These are phyloP conservation scores for Acanthococcus lagerstroemiae DNA, from an alignment of 2,888 invertebrate species.

Conservation along the genomic window DNA sequence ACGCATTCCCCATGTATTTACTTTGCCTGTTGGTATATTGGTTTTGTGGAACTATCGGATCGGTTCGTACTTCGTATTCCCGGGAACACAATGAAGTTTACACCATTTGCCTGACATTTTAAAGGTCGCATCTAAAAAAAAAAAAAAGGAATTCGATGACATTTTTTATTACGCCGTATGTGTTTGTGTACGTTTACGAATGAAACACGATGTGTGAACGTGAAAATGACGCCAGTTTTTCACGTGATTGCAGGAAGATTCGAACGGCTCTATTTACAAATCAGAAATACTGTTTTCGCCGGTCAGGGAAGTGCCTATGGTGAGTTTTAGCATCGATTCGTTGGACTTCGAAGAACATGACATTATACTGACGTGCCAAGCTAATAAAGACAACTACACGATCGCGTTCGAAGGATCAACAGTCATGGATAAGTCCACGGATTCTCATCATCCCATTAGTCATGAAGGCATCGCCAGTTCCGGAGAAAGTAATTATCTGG, in stretches of 20 bases:
- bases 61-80: no score
- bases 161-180: not conserved
- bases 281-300: constrained; percentile 85
- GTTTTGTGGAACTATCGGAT: no score
- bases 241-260: constrained; percentile 44
- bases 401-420: constrained; percentile 86
- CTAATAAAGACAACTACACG: constrained; percentile 83
- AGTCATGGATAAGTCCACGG: constrained; percentile 62
- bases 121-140: not conserved
- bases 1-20: no score
- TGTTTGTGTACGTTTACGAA: constrained; percentile 4
- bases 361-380: constrained; percentile 78
- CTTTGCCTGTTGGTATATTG: no score
- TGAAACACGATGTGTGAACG: not conserved
- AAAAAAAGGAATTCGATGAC: not conserved
- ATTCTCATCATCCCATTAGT: constrained; percentile 1
- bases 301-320: constrained; percentile 63
- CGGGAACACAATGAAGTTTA: no score
- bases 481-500: not conserved
- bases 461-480: not conserved
- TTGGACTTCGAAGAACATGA: constrained; percentile 76
- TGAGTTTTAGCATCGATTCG: constrained; percentile 78
- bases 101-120: constrained; percentile 1
- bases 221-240: no score
- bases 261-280: constrained; percentile 60